These are phyloP conservation scores for Pogonocherus hispidulus DNA, from an alignment of 2,888 invertebrate species.

Conservation along the genomic window DNA sequence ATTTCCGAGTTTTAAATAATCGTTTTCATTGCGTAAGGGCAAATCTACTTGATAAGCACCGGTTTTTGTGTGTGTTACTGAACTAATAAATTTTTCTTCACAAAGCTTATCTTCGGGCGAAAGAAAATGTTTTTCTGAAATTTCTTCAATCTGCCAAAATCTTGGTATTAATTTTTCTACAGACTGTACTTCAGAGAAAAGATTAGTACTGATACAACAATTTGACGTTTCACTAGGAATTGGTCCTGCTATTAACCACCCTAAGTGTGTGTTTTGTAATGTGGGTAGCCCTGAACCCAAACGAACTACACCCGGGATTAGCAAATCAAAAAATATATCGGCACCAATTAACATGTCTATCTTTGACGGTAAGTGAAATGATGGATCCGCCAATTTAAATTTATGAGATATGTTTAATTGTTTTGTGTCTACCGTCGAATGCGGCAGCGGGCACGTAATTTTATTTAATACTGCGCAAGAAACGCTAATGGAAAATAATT, in stretches of 20 bases:
- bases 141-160: slow-evolving; percentile 12
- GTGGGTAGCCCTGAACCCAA: neutral
- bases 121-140: neutral
- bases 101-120: slow-evolving; percentile 9
- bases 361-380: neutral
- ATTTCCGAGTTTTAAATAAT: neutral
- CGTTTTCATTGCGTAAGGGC: neutral
- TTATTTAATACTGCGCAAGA: too few relatives aligned
- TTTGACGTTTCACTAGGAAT: neutral
- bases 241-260: neutral
- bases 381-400: neutral
- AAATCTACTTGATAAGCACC: neutral
- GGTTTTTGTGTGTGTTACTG: neutral
- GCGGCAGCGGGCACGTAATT: too few relatives aligned
- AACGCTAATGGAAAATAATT: too few relatives aligned
- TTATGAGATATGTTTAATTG: neutral
- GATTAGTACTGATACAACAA: neutral
- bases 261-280: slow-evolving; percentile 1
- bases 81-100: neutral
- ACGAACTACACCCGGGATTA: neutral
- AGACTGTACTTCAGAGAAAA: neutral
- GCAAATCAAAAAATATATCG: neutral
- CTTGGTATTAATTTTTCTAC: slow-evolving; percentile 1
- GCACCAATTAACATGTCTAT: neutral
- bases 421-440: too few relatives aligned